Base-by-base conservation (phyloP, 2,888 invertebrate species). In the Acleris emargana region DNA sequence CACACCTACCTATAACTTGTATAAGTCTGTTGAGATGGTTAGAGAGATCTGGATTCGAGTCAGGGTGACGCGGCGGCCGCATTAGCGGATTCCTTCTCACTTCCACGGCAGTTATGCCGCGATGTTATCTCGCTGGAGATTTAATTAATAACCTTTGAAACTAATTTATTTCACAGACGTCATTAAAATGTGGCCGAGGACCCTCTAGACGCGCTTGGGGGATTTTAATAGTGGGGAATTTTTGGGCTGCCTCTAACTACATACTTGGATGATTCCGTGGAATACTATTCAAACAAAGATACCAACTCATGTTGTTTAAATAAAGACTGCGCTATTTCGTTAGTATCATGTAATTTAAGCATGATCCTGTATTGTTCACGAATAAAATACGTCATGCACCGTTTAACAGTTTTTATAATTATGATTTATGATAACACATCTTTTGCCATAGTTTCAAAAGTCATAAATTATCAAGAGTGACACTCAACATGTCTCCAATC, bases 131-230 rank as follows among this genome's bases (percentile, higher is more conserved):
- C 38, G 57, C 50, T 25, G 50, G 45, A 61, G 60, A 66, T 66
- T 51, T 61, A 52, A 61, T 66, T 66, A 45, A 66, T 66, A 38
- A 51, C 57, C 60, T 60, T 55, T 57, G 16, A 61, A 64, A 57
- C n/a, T 47, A 32, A 61, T 66, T 58, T 58, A 58, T 50, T 57
- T 57, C 38, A 51, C 38, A 51, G 22, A 13, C 17, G 20, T 18
- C 51, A 25, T n/a, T n/a, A 61, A 66, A 66, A 55, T 32, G 50
- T 61, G 51, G 55, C 45, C 55, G 18, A 59, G 18, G 58, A 45
- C 17, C 16, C 20, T n/a, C 22, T 17, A 22, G 13, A 22, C 16
- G 7, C n/a, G 22, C 22, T 16, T 17, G n/a, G 9, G 28, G 45
- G 32, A 47, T 47, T 20, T 49, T 17, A 42, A 54, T 20, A 2